These are phyloP conservation scores for Tortrix viridana DNA, from an alignment of 2,888 invertebrate genomes.

Conservation along the genomic window DNA sequence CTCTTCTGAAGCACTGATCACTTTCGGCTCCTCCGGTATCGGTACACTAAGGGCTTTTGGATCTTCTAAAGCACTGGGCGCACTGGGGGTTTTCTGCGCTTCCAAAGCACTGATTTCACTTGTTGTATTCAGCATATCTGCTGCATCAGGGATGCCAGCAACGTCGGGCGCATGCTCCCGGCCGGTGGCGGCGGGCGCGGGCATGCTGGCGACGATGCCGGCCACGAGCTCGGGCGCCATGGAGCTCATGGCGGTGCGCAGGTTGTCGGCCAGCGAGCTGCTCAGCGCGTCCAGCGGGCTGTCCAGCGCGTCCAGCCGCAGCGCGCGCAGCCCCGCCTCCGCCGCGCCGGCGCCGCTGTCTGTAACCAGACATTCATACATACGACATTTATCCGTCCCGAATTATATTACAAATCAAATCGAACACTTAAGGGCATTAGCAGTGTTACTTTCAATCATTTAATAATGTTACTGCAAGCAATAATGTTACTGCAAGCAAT, in stretches of 20 bases:
- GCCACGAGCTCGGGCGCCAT: conserved; percentile 62
- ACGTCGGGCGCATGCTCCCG: background rate
- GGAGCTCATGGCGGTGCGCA: conserved; percentile 69
- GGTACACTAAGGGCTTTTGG: too few relatives aligned
- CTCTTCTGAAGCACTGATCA: too few relatives aligned
- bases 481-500: too few relatives aligned
- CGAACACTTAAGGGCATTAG: too few relatives aligned
- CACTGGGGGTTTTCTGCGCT: too few relatives aligned
- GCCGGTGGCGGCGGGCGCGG: conserved; percentile 15
- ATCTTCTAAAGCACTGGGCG: background rate
- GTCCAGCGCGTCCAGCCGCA: conserved; percentile 42
- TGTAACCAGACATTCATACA: conserved; percentile 19
- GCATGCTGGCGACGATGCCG: conserved; percentile 51
- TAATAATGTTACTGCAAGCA: too few relatives aligned
- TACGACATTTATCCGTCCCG: too few relatives aligned
- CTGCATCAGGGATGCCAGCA: background rate
- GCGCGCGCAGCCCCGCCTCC: conserved; percentile 36
- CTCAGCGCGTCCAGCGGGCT: conserved; percentile 34
- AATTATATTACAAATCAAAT: too few relatives aligned
- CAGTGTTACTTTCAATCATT: too few relatives aligned
- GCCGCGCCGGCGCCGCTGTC: conserved; percentile 38
- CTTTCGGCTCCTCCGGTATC: too few relatives aligned
- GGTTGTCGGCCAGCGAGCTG: conserved; percentile 63
- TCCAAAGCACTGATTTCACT: too few relatives aligned
- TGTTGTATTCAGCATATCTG: too few relatives aligned